These are phyloP conservation scores for Ellobius talpinus DNA, from an alignment of 2,113 vertebrate genomes.

Conservation along the genomic window DNA sequence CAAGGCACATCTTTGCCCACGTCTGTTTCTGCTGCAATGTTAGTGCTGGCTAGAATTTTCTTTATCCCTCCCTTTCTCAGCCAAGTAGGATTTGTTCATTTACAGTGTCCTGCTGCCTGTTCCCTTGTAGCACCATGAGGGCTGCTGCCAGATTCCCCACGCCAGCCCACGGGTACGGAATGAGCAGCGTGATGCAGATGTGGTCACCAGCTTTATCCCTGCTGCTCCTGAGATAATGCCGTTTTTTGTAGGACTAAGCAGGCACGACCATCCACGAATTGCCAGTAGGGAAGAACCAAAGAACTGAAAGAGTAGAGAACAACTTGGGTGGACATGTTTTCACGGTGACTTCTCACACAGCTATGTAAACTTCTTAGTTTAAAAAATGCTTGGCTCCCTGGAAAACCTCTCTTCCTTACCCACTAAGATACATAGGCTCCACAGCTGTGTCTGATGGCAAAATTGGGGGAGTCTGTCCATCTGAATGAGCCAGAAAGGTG, in stretches of 20 bases:
- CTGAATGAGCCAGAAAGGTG: background rate
- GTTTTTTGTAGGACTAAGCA: conserved; percentile 68
- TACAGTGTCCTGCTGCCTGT: background rate
- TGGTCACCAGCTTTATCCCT: conserved; percentile 49
- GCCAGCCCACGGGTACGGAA: background rate
- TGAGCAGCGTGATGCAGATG: conserved; percentile 50
- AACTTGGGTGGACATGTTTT: background rate
- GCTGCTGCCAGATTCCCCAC: background rate
- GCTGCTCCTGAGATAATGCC: conserved; percentile 46
- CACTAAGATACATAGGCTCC: background rate
- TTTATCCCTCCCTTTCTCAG: background rate
- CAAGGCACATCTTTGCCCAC: background rate
- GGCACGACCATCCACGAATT: conserved; percentile 56
- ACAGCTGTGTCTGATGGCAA: background rate
- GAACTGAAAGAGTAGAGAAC: background rate
- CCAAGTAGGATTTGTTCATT: background rate
- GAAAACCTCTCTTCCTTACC: background rate
- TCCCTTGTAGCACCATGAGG: background rate
- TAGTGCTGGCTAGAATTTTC: background rate
- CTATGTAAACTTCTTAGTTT: background rate
- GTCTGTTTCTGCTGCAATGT: background rate
- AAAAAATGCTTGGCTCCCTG: background rate
- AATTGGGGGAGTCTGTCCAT: background rate
- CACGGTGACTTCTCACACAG: background rate
- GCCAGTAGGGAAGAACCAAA: background rate